Percentiles rank a stretch among this genome's conserved stretches.
Conservation (phyloP, 2,888 invertebrate species). For the Heliconius cydno region DNA sequence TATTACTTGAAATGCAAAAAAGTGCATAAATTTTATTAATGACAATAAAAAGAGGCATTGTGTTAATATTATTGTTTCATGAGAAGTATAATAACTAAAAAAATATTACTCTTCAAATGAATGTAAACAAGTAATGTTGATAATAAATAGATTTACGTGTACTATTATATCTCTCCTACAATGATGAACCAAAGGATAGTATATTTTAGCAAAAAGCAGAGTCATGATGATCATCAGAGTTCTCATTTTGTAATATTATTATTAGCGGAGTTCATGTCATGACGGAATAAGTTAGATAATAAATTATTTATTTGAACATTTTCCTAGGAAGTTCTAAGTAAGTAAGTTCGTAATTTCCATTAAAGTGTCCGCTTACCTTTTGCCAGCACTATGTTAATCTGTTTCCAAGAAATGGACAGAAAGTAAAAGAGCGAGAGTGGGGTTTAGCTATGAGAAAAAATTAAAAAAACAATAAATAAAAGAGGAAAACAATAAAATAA, state of each 20-base stretch:
- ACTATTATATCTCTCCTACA: not conserved
- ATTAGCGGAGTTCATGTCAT: not conserved
- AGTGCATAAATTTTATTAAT: not conserved
- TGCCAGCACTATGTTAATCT: not conserved
- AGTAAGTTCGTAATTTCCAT: no score
- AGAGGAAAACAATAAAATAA: no score
- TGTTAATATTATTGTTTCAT: not conserved
- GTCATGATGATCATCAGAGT: not conserved
- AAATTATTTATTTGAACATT: not conserved
- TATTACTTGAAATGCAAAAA: not conserved
- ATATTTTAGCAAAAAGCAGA: not conserved
- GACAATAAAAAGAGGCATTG: not conserved
- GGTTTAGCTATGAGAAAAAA: not conserved
- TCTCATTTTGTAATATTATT: not conserved
- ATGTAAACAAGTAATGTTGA: not conserved
- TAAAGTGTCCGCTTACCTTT: not conserved
- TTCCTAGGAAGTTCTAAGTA: not conserved
- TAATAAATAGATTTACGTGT: not conserved
- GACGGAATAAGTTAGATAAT: not conserved
- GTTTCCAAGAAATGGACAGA: not conserved
- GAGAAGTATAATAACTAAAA: not conserved
- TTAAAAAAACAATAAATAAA: no score
- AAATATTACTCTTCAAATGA: not conserved
- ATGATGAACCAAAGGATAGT: not conserved
- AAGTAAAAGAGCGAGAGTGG: not conserved